These are phyloP conservation scores for Cerastis leucographa DNA, from an alignment of 2,888 invertebrate species.

Conservation along the genomic window DNA sequence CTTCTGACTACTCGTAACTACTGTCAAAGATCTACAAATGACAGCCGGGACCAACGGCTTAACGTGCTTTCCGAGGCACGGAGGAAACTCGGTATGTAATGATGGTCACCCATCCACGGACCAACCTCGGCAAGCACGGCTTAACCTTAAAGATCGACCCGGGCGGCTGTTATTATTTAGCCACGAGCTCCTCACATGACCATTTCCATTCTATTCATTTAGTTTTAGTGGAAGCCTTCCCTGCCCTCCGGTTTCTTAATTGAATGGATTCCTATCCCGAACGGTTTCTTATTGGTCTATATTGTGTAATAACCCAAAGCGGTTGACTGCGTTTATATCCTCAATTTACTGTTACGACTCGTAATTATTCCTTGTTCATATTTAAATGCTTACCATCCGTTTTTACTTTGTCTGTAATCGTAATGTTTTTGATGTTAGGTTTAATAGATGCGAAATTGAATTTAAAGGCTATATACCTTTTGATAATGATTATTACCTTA, in stretches of 20 bases:
- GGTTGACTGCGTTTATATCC: conserved; percentile 52
- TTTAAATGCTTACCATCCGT: conserved; percentile 40
- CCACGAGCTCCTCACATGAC: conserved; percentile 22
- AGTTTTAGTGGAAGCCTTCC: conserved; percentile 29
- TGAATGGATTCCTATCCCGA: conserved; percentile 60
- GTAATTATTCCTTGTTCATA: conserved; percentile 45
- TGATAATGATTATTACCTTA: not conserved
- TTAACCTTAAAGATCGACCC: no score
- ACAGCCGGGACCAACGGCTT: no score
- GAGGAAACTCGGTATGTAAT: no score
- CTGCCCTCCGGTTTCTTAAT: conserved; percentile 47
- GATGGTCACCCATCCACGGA: no score
- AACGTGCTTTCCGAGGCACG: no score
- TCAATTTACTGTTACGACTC: conserved; percentile 56
- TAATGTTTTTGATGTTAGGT: not conserved
- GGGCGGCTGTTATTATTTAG: no score
- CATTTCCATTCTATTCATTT: conserved; percentile 34
- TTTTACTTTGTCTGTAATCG: conserved; percentile 25
- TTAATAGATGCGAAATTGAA: conserved; percentile 1
- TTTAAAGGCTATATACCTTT: not conserved
- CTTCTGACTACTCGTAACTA: no score
- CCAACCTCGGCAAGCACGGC: no score
- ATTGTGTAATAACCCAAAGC: conserved; percentile 52
- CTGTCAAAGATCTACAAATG: no score
- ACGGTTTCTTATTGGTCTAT: conserved; percentile 57